Evolutionary conservation across 2,888 invertebrate species (phyloP), one percentile per base, ranked within the genome.

Genomic region (Artemia sp.): DNA sequence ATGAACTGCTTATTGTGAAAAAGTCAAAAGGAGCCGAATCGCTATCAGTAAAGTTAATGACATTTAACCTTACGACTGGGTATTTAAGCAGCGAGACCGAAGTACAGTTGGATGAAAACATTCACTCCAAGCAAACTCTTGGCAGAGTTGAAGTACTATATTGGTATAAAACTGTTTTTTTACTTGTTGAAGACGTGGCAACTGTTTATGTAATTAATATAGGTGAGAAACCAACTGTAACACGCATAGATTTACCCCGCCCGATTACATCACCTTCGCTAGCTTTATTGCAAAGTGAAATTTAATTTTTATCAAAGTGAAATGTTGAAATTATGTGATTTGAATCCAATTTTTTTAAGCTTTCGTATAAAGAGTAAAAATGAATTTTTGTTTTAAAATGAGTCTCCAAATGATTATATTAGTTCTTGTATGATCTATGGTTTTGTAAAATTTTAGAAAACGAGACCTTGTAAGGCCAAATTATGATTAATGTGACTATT

Each of bases 181-280:
- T 58, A 8, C 12, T 58, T 19, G 24, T 58, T 19, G 24, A 24
- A 19, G 11, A 58, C 64, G n/a, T 58, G 11, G 64, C 64, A 9
- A 19, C 24, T n/a, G 64, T 58, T n/a, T 58, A 19, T 10, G 14
- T 58, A 24, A 24, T 58, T 10, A 10, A 58, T 58, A 9, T 58
- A 24, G 24, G 24, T 19, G 24, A 58, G 64, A 24, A 58, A 58
- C 14, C 24, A 9, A n/a, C 64, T 19, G 64, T 58, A n/a, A 58
- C n/a, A 58, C n/a, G 64, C 14, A 58, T 58, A 19, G 64, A 58
- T 58, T 24, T 58, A n/a, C 64, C 64, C 64, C 64, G 64, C 64
- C 24, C 64, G n/a, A 58, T 58, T 58, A 24, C 24, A 24, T n/a
- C 64, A 9, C 64, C 64, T 19, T 58, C 64, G 8, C 64, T 58